Evolutionary conservation across 1,140 invertebrate species (phyloP).

Genomic region (Lethrus apterus): DNA sequence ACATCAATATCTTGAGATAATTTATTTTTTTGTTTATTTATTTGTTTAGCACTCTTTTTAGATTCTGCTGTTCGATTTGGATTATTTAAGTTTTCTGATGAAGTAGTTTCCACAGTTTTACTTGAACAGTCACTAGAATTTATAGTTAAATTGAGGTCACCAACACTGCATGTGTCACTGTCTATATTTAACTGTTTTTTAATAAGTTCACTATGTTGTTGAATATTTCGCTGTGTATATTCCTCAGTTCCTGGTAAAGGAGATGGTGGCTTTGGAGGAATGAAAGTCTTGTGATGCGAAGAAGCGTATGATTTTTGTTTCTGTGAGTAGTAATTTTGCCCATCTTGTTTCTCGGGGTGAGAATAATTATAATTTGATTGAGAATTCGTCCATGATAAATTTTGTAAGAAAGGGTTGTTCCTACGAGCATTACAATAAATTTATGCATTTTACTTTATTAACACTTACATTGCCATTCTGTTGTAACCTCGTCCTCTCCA

Average conservation of each 20-base stretch:
- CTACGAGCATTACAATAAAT: conserved; percentile 1
- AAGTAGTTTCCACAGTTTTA: neutral
- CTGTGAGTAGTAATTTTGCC: neutral
- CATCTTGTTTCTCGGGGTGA: neutral
- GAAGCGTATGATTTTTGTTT: neutral
- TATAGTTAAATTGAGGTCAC: neutral
- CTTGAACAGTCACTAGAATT: conserved; percentile 9
- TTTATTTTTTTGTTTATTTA: neutral
- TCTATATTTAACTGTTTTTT: conserved; percentile 28
- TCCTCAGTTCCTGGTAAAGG: conserved; percentile 32
- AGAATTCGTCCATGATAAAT: conserved; percentile 1
- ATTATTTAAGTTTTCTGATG: conserved; percentile 3
- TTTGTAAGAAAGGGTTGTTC: conserved; percentile 1
- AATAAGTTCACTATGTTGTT: conserved; percentile 32
- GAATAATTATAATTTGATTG: conserved; percentile 5
- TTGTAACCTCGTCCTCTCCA: conserved; percentile 7
- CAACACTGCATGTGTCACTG: conserved; percentile 3
- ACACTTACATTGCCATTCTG: conserved; percentile 7
- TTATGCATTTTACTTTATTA: neutral
- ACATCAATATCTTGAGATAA: conserved; percentile 13
- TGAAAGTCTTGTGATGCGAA: neutral
- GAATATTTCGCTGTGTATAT: conserved; percentile 28
- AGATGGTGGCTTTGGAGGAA: conserved; percentile 18
- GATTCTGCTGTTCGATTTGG: neutral
- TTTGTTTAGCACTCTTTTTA: neutral